These are phyloP conservation scores for Hartigia nigra DNA, from an alignment of 2,888 invertebrate species.

Conservation along the genomic window DNA sequence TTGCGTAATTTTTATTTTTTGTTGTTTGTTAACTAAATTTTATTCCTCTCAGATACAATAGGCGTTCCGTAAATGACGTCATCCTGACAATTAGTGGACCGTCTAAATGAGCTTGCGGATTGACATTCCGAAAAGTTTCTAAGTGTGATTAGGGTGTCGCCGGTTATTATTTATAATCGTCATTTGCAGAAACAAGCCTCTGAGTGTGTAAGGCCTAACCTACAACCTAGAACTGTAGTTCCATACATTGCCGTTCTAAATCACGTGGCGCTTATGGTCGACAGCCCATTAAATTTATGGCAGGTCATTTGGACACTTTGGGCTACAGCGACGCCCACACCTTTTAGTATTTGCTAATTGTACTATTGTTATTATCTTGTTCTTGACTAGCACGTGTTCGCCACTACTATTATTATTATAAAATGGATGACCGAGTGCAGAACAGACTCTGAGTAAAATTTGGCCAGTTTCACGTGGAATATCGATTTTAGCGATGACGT, in stretches of 20 bases:
- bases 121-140: constrained; percentile 17
- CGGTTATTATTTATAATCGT: constrained; percentile 24
- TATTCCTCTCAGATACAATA: not conserved
- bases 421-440: not conserved
- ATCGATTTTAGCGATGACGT: not conserved
- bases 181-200: constrained; percentile 18
- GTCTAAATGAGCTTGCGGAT: not conserved
- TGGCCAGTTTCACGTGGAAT: not conserved
- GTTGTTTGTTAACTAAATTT: not conserved
- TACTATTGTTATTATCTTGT: not conserved
- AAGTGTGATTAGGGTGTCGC: constrained; percentile 21
- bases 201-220: constrained; percentile 8
- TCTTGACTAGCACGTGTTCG: not conserved
- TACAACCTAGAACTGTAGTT: not conserved
- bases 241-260: not conserved
- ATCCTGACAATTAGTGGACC: not conserved
- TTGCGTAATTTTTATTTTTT: no score
- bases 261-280: not conserved
- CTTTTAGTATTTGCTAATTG: not conserved
- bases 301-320: not conserved
- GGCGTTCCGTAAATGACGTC: not conserved
- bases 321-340: not conserved
- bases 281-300: not conserved
- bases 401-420: not conserved
- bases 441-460: not conserved